Conservation (phyloP, 2,797 vertebrate genomes). For the Lepilemur ruficaudatus region DNA sequence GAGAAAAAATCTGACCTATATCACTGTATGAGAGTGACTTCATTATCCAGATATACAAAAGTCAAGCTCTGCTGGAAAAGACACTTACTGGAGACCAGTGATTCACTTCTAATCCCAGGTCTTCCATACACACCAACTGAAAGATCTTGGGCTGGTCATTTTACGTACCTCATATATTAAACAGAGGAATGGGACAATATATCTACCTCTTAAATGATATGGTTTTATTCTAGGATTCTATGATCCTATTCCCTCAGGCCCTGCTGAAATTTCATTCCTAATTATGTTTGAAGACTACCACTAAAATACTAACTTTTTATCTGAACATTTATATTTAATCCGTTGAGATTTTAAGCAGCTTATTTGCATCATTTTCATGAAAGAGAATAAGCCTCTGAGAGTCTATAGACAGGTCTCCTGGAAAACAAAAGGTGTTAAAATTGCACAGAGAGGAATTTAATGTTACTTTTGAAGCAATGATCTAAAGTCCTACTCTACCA, state of each 20-base stretch:
- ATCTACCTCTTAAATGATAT: background rate
- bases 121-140: background rate
- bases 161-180: background rate
- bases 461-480: constrained; percentile 73
- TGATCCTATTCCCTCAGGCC: constrained; percentile 66
- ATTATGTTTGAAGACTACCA: constrained; percentile 84
- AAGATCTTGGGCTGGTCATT: background rate
- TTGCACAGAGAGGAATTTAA: constrained; percentile 78
- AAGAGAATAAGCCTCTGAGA: constrained; percentile 83
- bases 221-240: constrained; percentile 8
- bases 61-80: background rate
- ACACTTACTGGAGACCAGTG: background rate
- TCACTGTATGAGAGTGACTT: background rate
- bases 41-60: background rate
- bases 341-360: constrained; percentile 83
- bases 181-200: background rate
- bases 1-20: background rate
- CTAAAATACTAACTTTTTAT: constrained; percentile 84
- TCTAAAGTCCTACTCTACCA: constrained; percentile 51
- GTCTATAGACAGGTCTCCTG: constrained; percentile 73
- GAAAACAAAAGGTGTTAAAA: constrained; percentile 81
- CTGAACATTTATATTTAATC: constrained; percentile 85
- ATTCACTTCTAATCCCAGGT: background rate
- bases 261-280: constrained; percentile 82
- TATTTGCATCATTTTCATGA: constrained; percentile 81